A percentile compares a stretch with the other conserved stretches of the same genome.
These are phyloP conservation scores for Electrophaes corylata DNA, from an alignment of 2,888 invertebrate species.

Conservation along the genomic window DNA sequence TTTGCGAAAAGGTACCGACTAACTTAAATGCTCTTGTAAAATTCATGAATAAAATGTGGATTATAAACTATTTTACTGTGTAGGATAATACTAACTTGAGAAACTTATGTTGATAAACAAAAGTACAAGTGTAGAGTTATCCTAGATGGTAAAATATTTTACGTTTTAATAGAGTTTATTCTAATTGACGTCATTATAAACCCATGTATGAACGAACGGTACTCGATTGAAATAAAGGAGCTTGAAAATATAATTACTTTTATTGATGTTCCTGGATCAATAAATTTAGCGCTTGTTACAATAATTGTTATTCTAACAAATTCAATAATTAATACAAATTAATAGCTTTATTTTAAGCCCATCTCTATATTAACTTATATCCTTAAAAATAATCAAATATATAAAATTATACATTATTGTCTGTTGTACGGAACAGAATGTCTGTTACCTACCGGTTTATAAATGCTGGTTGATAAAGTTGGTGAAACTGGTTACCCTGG, in stretches of 20 bases:
- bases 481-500: conserved; percentile 59
- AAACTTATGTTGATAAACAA: not conserved
- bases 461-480: conserved; percentile 53
- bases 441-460: conserved; percentile 29
- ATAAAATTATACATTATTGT: too few species aligned
- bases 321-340: not conserved
- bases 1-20: conserved; percentile 36
- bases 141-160: not conserved
- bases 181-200: conserved; percentile 24
- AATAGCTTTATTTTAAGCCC: too few species aligned
- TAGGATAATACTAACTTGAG: not conserved
- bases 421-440: not conserved
- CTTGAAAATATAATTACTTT: conserved; percentile 56
- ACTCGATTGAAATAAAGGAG: conserved; percentile 79
- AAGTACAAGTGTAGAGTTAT: conserved; percentile 3
- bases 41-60: conserved; percentile 28
- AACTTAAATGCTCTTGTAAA: conserved; percentile 30
- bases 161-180: conserved; percentile 16
- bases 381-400: too few species aligned
- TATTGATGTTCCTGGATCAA: conserved; percentile 12
- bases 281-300: not conserved
- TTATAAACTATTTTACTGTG: conserved; percentile 1
- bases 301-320: not conserved
- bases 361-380: too few species aligned
- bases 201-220: conserved; percentile 45